A percentile compares a stretch with the other conserved stretches of the same genome.
These are phyloP conservation scores for Hipparchia sbordonii DNA, from an alignment of 2,888 invertebrate species.

Conservation along the genomic window DNA sequence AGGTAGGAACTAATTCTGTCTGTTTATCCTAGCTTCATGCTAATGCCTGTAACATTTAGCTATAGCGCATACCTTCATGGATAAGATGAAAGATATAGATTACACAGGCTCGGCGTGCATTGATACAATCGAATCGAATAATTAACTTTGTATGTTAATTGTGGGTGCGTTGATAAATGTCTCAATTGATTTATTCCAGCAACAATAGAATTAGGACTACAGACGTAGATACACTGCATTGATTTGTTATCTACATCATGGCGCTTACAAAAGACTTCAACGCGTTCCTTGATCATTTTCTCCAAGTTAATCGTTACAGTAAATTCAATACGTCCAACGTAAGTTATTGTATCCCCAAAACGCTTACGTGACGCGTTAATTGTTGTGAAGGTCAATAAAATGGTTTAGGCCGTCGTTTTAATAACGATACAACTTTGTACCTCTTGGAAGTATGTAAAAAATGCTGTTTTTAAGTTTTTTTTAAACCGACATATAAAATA, in stretches of 20 bases:
- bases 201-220: constrained; percentile 23
- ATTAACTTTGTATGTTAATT: constrained; percentile 76
- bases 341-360: too few species aligned
- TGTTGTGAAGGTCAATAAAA: too few species aligned
- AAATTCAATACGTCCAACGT: too few species aligned
- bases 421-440: too few species aligned
- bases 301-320: neutral
- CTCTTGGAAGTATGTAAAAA: too few species aligned
- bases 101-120: constrained; percentile 38
- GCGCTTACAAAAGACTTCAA: constrained; percentile 62
- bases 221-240: constrained; percentile 1
- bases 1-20: neutral
- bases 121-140: constrained; percentile 69
- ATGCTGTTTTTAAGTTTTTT: too few species aligned
- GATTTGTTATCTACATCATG: constrained; percentile 9
- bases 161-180: constrained; percentile 48
- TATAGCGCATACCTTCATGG: constrained; percentile 4
- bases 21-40: neutral
- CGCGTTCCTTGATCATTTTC: constrained; percentile 40
- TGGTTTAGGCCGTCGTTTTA: too few species aligned
- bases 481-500: too few species aligned
- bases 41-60: constrained; percentile 11
- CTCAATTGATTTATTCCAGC: constrained; percentile 61
- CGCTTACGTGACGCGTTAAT: too few species aligned
- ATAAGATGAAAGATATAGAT: constrained; percentile 18